A percentile compares a stretch with the other conserved stretches of the same genome.
These are phyloP conservation scores for Megalonaias nervosa DNA, from an alignment of 1,140 invertebrate genomes.

Conservation along the genomic window DNA sequence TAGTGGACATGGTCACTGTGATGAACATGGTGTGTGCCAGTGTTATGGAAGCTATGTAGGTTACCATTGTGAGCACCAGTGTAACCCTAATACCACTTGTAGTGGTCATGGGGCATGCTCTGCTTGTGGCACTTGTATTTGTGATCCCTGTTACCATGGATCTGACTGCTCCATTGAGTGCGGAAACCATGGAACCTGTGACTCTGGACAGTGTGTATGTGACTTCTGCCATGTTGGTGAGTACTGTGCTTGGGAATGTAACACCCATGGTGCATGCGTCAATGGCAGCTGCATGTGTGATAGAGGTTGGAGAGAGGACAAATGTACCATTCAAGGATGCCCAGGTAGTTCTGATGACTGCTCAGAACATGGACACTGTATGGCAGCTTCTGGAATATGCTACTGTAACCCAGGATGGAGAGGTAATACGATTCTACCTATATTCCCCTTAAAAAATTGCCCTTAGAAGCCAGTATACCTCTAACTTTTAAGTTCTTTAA, in stretches of 20 bases:
- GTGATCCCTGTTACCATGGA: conserved; percentile 60
- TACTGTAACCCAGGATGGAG: conserved; percentile 60
- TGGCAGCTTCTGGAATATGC: conserved; percentile 48
- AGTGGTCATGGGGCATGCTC: conserved; percentile 54
- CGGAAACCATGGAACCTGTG: conserved; percentile 50
- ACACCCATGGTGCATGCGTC: conserved; percentile 50
- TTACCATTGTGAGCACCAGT: conserved; percentile 52
- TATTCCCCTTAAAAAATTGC: too few species aligned
- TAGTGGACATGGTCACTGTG: conserved; percentile 49
- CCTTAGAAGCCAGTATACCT: too few species aligned
- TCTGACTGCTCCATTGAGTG: conserved; percentile 51
- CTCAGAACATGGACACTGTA: conserved; percentile 56
- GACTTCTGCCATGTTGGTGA: conserved; percentile 54
- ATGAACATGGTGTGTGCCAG: conserved; percentile 44
- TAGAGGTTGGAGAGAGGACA: conserved; percentile 45
- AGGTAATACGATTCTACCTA: conserved; percentile 33
- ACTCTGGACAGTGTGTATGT: conserved; percentile 50
- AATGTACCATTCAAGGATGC: conserved; percentile 54
- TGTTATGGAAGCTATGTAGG: conserved; percentile 54
- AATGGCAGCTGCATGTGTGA: conserved; percentile 47
- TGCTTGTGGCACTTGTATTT: conserved; percentile 50
- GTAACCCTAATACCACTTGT: conserved; percentile 46
- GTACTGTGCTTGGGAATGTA: conserved; percentile 57
- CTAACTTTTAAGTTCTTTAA: too few species aligned
- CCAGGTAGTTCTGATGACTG: conserved; percentile 42